Evolutionary conservation across 2,113 vertebrate species (phyloP).

Genomic region (Colistium nudipinnis): DNA sequence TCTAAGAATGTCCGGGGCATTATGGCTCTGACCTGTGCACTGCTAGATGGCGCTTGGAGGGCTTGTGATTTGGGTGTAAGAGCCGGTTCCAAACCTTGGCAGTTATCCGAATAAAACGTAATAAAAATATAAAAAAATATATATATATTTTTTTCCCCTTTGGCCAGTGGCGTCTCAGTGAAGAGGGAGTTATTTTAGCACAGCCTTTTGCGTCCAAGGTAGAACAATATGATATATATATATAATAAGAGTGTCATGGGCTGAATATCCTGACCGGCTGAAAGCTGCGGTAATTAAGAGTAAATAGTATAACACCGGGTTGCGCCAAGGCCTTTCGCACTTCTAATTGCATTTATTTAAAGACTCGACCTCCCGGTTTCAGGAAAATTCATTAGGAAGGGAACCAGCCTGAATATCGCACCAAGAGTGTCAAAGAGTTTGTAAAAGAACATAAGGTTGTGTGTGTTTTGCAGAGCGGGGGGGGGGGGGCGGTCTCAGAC

Average conservation of each 20-base stretch:
- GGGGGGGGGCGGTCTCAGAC: slow-evolving; percentile 6
- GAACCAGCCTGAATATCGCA: slow-evolving; percentile 53
- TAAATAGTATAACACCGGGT: slow-evolving; percentile 68
- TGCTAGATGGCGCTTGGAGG: slow-evolving; percentile 12
- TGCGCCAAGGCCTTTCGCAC: slow-evolving; percentile 70
- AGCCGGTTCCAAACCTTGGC: not conserved
- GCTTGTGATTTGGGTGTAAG: not conserved
- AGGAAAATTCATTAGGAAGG: slow-evolving; percentile 73
- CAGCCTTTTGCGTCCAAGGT: slow-evolving; percentile 27
- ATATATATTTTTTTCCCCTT: not conserved
- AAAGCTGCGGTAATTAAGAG: slow-evolving; percentile 73
- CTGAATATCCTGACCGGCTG: slow-evolving; percentile 33
- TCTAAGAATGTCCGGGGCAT: not conserved
- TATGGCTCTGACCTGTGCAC: not conserved
- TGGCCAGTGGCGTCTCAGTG: not conserved
- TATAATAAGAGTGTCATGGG: slow-evolving; percentile 41
- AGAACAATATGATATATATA: slow-evolving; percentile 13
- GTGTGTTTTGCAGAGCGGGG: slow-evolving; percentile 43
- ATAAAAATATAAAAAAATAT: not conserved
- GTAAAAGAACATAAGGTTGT: slow-evolving; percentile 62
- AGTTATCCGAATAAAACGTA: too few relatives aligned
- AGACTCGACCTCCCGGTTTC: slow-evolving; percentile 65
- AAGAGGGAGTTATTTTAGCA: not conserved
- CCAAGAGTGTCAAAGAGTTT: slow-evolving; percentile 74
- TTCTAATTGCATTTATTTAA: slow-evolving; percentile 79